Evolutionary conservation across 2,113 vertebrate genomes (phyloP), one percentile per base, ranked within the genome.

Genomic region (Casuarius casuarius): DNA sequence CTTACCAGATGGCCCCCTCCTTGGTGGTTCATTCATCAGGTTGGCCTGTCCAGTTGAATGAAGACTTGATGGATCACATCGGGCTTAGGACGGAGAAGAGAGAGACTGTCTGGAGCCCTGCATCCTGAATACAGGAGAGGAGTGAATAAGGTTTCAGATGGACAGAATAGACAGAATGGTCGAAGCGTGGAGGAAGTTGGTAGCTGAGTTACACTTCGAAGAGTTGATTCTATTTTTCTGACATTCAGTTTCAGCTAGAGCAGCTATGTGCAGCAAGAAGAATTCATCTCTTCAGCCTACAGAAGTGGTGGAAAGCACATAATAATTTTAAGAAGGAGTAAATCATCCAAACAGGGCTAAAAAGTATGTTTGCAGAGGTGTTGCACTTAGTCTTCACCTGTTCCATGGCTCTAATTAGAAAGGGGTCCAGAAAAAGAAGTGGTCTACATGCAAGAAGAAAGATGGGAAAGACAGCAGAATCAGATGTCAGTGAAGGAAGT

Each of bases 101-200:
- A 94, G 93, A 54, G 79, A 72, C n/a, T 51, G 20, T 58, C 96
- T 97, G 91, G 42, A 88, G 65, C 40, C 89, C 94, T 96, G 85
- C 42, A 90, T 93, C 77, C 94, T 93, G 87, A 95, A 83, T 94
- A 97, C 91, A 94, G 92, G 93, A 94, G 92, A 96, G 83, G 65
- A 84, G 78, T 76, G 80, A 71, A 11, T 85, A 66, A 92, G 73
- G 75, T 90, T 92, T 96, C 84, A 80, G 56, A 28, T 75, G 56
- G 77, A 84, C 66, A 93, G 67, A 91, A 93, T 6, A 90, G 33
- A 48, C 88, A 97, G 87, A 54, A 82, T 15, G 59, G 72, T 92
- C 31, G 9, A 83, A 89, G 52, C 7, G 44, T 67, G 91, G 88
- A 93, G 81, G 33, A 76, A 38, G 14, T 29, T 61, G 79, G 25